Base-by-base conservation (phyloP, 2,797 vertebrate species). In the Carapus acus region DNA sequence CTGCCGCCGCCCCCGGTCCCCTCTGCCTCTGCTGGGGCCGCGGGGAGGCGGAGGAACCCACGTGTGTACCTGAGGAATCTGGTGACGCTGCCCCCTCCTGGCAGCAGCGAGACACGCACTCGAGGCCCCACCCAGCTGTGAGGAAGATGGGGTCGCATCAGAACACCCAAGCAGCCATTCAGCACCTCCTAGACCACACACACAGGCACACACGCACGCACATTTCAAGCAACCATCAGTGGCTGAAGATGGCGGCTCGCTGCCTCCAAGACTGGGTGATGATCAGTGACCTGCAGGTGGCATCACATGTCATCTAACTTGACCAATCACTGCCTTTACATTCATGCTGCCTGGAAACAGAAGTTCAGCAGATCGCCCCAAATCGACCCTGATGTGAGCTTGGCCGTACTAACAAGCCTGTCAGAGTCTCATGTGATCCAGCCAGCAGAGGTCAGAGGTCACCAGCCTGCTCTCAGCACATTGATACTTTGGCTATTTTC, bases 1-100 rank as follows among this genome's bases (percentile, higher is more conserved):
- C 69, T 85, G 33, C 85, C 83, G 0, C 16, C 80, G 0, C 24
- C 65, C 1, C 57, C 67, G 0, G 59, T 55, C 0, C 75, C 58
- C 0, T 53, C 55, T 0, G 75, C 81, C 51, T 67, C 82, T 2
- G 67, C 76, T 21, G 69, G 54, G 1, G 47, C 54, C 18, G 43
- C 78, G 1, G 86, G 80, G 49, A 84, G 86, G 50, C 88, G 87
- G 83, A 89, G 88, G 74, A 84, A 88, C 2, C 89, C 87, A 18
- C 80, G 86, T 1, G 83, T 88, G 44, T 89, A 86, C 73, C 78
- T 90, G 69, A 85, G 81, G 76, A 91, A 86, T 78, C 74, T 81
- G 50, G 80, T 62, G 54, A 67, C 68, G 0, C 42, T 73, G 6
- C 80, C 85, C 7, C 72, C 83, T 20, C 42, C 73, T 44, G 80